phyloP scores from a whole-genome alignment of 2,113 vertebrate genomes.

The Thunnus thynnus region DNA sequence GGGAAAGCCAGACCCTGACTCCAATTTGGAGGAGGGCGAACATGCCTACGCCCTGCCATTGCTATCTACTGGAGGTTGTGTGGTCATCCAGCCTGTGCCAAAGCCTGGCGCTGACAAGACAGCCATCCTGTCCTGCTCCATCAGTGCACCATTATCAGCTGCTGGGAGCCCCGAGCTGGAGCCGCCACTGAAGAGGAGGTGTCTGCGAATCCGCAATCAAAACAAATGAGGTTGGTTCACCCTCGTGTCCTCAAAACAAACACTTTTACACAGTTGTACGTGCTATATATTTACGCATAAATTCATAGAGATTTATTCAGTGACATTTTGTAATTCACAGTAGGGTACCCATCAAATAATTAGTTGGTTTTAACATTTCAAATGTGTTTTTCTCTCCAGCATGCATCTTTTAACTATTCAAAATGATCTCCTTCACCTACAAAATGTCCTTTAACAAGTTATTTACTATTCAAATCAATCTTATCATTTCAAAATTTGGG shows the following conservation, averaged over 20 bases:
- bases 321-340: slow-evolving; percentile 46
- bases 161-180: slow-evolving; percentile 94
- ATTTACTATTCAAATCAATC: neutral
- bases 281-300: slow-evolving; percentile 5
- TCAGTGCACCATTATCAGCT: slow-evolving; percentile 90
- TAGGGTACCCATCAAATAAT: slow-evolving; percentile 25
- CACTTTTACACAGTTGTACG: neutral
- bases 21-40: slow-evolving; percentile 92
- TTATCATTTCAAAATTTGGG: neutral
- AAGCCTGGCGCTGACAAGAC: slow-evolving; percentile 95
- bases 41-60: slow-evolving; percentile 95
- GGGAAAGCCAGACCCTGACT: slow-evolving; percentile 88
- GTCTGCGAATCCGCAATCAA: slow-evolving; percentile 99
- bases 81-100: slow-evolving; percentile 98
- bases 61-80: slow-evolving; percentile 95
- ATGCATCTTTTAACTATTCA: neutral
- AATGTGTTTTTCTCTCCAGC: neutral
- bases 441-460: slow-evolving; percentile 15
- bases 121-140: slow-evolving; percentile 91
- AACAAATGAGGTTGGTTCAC: slow-evolving; percentile 90
- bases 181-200: slow-evolving; percentile 98
- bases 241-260: neutral
- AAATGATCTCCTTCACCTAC: neutral
- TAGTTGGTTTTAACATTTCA: slow-evolving; percentile 21
- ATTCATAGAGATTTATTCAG: slow-evolving; percentile 38